These are phyloP conservation scores for Tachuris rubrigastra DNA, from an alignment of 2,113 vertebrate genomes.

Conservation along the genomic window DNA sequence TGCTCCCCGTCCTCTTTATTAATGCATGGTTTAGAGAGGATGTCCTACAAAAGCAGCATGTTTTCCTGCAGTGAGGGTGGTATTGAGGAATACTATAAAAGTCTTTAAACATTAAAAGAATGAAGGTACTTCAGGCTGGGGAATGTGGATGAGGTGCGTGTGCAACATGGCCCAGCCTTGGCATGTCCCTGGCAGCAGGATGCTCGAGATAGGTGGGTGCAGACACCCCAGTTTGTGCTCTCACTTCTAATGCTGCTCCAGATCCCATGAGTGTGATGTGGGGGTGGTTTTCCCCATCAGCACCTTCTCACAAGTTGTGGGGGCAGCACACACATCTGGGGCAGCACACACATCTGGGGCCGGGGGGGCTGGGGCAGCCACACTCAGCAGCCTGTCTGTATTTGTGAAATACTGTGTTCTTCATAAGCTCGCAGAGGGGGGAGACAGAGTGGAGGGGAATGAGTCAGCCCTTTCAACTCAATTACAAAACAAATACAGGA, in stretches of 20 bases:
- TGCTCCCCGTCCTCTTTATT: background rate
- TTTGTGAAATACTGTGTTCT: constrained; percentile 49
- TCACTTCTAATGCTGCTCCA: background rate
- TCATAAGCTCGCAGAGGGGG: background rate
- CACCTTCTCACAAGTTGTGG: background rate
- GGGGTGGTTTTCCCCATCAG: background rate
- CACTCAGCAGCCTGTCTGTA: background rate
- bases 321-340: background rate
- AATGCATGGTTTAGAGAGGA: background rate
- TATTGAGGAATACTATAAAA: background rate
- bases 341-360: background rate
- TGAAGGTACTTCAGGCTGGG: background rate
- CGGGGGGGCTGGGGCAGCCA: background rate
- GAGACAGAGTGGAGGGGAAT: constrained; percentile 22
- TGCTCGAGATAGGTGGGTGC: accelerated
- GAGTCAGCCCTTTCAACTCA: constrained; percentile 63
- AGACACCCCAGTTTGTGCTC: background rate
- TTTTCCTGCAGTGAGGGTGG: background rate
- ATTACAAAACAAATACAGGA: constrained; percentile 64
- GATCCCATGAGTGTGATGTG: accelerated
- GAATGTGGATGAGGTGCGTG: background rate
- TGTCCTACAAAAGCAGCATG: background rate
- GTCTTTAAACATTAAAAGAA: background rate
- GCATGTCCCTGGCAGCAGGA: accelerated
- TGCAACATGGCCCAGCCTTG: background rate